Conservation (phyloP, 2,888 invertebrate species). For the Noctua pronuba region DNA sequence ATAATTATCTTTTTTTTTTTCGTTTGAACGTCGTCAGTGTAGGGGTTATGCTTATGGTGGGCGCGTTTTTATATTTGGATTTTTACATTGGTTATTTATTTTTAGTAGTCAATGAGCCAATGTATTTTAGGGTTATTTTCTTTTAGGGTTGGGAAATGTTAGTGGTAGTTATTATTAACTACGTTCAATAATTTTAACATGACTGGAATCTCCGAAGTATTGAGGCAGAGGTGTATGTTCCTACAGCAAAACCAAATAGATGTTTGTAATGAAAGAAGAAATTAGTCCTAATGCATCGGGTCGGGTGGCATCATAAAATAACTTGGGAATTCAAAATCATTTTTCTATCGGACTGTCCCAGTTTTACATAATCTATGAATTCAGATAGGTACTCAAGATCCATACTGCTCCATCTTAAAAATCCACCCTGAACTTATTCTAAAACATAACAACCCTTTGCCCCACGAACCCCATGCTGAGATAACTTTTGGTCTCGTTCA, state of each 20-base stretch:
- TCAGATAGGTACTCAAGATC: no score
- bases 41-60: constrained; percentile 14
- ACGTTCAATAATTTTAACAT: not conserved
- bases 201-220: not conserved
- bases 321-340: not conserved
- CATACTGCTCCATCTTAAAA: not conserved
- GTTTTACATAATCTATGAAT: not conserved
- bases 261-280: no score
- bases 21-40: constrained; percentile 15
- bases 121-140: not conserved
- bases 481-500: no score
- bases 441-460: not conserved
- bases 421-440: not conserved
- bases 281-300: not conserved
- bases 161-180: not conserved
- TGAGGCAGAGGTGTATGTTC: no score
- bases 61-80: constrained; percentile 9
- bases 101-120: constrained; percentile 5
- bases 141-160: not conserved
- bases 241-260: no score
- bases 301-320: not conserved
- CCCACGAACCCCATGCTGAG: no score
- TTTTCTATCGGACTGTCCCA: not conserved
- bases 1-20: constrained; percentile 62
- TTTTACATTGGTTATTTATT: not conserved